A percentile compares a stretch with the other conserved stretches of the same genome.
phyloP scores from a whole-genome alignment of 1,140 invertebrate species.

The Hylyphantes graminicola region DNA sequence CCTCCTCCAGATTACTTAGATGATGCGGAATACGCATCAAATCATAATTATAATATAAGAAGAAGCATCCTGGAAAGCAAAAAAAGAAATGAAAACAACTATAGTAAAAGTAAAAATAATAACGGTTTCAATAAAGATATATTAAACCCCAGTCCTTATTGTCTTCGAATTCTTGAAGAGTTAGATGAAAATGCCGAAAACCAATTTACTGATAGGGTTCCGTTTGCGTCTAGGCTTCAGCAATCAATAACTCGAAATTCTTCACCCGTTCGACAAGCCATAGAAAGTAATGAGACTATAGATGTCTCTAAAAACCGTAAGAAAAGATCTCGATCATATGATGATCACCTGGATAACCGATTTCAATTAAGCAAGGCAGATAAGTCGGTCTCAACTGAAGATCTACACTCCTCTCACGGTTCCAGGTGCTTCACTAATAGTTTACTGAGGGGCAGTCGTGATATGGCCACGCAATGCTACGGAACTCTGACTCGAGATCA shows the following conservation, averaged over 20 bases:
- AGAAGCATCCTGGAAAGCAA: constrained; percentile 11
- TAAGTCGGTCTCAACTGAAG: constrained; percentile 46
- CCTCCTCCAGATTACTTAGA: constrained; percentile 47
- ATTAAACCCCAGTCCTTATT: not conserved
- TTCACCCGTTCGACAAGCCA: constrained; percentile 5
- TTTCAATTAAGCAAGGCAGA: constrained; percentile 35
- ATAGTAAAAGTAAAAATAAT: not conserved
- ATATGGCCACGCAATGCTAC: constrained; percentile 53
- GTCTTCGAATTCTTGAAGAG: constrained; percentile 14
- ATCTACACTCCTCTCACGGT: not conserved
- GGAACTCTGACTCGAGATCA: constrained; percentile 13
- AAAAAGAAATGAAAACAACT: constrained; percentile 12
- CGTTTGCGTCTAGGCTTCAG: not conserved
- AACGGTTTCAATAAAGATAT: not conserved
- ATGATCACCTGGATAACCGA: constrained; percentile 21
- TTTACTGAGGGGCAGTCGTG: constrained; percentile 21
- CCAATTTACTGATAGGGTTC: not conserved
- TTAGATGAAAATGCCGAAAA: constrained; percentile 5
- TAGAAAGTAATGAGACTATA: not conserved
- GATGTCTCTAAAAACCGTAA: constrained; percentile 10
- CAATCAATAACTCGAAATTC: constrained; percentile 12
- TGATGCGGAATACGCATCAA: constrained; percentile 10
- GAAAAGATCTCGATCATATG: constrained; percentile 45
- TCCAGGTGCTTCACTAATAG: constrained; percentile 1
- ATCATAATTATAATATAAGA: not conserved